These are phyloP conservation scores for Malurus splendens DNA, from an alignment of 2,797 vertebrate genomes.

Conservation along the genomic window DNA sequence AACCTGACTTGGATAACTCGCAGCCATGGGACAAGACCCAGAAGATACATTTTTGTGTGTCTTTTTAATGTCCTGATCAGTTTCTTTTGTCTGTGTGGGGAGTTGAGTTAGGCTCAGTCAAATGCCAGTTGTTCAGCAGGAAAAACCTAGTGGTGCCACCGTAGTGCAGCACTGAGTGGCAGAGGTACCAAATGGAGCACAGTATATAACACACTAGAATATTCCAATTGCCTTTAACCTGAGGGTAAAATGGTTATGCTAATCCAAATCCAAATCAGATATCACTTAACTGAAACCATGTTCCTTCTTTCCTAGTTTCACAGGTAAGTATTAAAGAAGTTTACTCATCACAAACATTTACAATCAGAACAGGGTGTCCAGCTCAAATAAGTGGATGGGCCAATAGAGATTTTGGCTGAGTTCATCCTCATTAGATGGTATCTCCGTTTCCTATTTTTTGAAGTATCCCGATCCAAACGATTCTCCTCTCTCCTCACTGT, in stretches of 20 bases:
- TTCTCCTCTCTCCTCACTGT: not conserved
- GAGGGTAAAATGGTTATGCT: not conserved
- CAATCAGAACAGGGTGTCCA: not conserved
- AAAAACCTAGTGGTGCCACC: not conserved
- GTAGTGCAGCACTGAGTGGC: not conserved
- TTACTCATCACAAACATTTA: not conserved
- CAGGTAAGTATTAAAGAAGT: not conserved
- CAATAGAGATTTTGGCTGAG: not conserved
- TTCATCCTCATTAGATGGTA: not conserved
- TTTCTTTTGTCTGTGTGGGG: not conserved
- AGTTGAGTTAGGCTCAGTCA: not conserved
- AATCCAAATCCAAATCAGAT: not conserved
- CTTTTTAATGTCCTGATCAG: not conserved
- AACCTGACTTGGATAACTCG: not conserved
- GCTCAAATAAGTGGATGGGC: not conserved
- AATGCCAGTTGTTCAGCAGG: not conserved
- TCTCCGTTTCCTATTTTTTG: not conserved
- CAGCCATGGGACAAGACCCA: not conserved
- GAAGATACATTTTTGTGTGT: not conserved
- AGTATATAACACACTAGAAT: not conserved
- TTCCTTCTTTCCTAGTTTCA: constrained; percentile 22
- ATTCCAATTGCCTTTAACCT: not conserved
- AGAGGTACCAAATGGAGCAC: not conserved
- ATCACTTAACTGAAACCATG: not conserved
- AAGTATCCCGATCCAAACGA: not conserved